Evolutionary conservation across 2,888 invertebrate genomes (phyloP), one percentile per base, ranked within the genome.

Genomic region (Mythimna vitellina): DNA sequence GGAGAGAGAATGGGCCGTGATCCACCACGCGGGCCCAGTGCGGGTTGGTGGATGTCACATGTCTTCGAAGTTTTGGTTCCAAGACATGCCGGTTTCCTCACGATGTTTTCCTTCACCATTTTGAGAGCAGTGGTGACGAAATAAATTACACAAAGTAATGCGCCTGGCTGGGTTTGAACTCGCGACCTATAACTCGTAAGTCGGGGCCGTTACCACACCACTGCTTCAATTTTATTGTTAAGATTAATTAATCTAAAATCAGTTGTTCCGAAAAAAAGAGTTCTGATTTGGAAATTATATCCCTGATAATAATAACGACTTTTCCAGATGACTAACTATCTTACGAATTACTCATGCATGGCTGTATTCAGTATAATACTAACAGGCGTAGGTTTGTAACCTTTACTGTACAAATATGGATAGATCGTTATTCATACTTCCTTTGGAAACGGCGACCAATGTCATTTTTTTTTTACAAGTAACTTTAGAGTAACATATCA

Each of bases 281-380:
- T 17, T 17, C 4, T 46, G 17, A 17, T 46, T 0, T 46, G 8
- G 12, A 54, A 3, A 25, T 22, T 25, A 53, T 53, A 22, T 22
- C 51, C 22, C 22, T 53, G 22, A 22, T 10, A 53, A 22, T 53
- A 22, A 54, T 54, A 22, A 14, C 25, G 22, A 1, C n/a, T 20
- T 35, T 25, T 35, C 0, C 5, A 7, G 22, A 49, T 74, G 51
- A 65, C 51, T 63, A 56, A 58, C 38, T 67, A 22, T 62, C 58
- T 70, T 70, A 61, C 1, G 12, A 22, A 35, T 78, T 51, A 76
- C n/a, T 76, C 61, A 76, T 61, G 22, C 60, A 76, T 61, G 20
- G 17, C 12, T 53, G 9, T 78, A 76, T 51, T 76, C 76, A 78
- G 35, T 9, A 25, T 35, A 51, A 38, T n/a, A 17, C 20, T 7